phyloP scores from a whole-genome alignment of 2,797 vertebrate genomes.

The Scolopax bukidnonensis region DNA sequence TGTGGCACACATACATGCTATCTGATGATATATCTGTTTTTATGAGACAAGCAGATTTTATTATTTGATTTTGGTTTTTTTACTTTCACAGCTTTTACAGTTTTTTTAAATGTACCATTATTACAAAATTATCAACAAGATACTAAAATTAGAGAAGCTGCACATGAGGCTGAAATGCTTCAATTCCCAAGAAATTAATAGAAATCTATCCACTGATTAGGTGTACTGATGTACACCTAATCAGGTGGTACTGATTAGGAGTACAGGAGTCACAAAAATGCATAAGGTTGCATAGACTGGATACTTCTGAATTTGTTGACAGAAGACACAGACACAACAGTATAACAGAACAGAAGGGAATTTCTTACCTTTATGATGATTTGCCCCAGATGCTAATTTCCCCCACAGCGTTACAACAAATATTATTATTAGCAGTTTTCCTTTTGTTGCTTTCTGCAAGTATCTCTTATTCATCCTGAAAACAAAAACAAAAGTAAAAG shows the following conservation, averaged over 20 bases:
- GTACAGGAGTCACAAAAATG: background rate
- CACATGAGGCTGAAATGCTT: background rate
- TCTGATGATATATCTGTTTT: background rate
- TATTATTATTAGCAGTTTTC: conserved; percentile 90
- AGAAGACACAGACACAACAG: background rate
- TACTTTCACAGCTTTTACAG: background rate
- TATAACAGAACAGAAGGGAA: background rate
- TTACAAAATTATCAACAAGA: background rate
- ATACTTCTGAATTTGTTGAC: background rate
- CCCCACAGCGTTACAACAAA: conserved; percentile 90
- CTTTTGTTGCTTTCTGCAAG: conserved; percentile 87
- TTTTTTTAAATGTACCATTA: background rate
- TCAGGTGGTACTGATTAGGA: background rate
- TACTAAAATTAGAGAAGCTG: background rate
- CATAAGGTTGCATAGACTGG: accelerated
- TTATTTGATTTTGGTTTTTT: background rate
- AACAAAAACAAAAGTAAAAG: conserved; percentile 60
- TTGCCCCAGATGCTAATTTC: conserved; percentile 84
- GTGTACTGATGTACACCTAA: no score
- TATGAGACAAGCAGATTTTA: background rate
- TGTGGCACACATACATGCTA: background rate
- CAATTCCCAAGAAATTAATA: background rate
- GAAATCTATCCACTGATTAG: background rate
- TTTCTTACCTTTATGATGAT: conserved; percentile 89
- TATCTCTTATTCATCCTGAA: conserved; percentile 94